Conservation (phyloP, 2,797 vertebrate species). For the Bovichtus diacanthus region DNA sequence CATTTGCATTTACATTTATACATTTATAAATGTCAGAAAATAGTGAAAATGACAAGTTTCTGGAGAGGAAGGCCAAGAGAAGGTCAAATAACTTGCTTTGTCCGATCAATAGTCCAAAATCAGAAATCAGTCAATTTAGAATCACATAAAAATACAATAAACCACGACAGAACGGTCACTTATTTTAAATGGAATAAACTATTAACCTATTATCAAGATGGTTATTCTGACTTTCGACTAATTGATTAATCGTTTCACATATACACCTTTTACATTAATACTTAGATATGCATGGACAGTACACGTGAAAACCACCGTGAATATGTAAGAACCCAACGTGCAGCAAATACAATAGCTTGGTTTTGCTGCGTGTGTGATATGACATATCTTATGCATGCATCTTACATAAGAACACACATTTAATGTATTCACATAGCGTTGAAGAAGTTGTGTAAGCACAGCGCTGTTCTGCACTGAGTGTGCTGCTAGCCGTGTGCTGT, state of each 20-base stretch:
- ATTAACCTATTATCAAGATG: too few species aligned
- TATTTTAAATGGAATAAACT: too few species aligned
- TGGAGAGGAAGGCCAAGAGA: too few species aligned
- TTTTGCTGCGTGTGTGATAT: neutral
- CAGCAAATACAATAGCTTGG: neutral
- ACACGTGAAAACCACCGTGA: neutral
- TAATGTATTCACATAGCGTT: conserved; percentile 15
- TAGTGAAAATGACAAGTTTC: too few species aligned
- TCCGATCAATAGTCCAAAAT: neutral
- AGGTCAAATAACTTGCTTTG: neutral
- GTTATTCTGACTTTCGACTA: neutral
- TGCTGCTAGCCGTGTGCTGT: conserved; percentile 50
- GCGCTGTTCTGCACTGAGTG: conserved; percentile 38
- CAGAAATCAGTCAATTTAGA: neutral
- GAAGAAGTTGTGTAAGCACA: conserved; percentile 19
- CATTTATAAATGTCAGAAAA: too few species aligned
- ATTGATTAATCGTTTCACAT: neutral
- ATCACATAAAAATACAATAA: neutral
- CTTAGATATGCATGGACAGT: neutral
- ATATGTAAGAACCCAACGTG: neutral
- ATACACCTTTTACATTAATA: neutral
- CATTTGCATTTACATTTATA: too few species aligned
- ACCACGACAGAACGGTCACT: too few species aligned
- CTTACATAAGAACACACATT: conserved; percentile 36
- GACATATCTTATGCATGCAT: conserved; percentile 16